Conservation (phyloP, 2,113 vertebrate genomes). For the Athene noctua region DNA sequence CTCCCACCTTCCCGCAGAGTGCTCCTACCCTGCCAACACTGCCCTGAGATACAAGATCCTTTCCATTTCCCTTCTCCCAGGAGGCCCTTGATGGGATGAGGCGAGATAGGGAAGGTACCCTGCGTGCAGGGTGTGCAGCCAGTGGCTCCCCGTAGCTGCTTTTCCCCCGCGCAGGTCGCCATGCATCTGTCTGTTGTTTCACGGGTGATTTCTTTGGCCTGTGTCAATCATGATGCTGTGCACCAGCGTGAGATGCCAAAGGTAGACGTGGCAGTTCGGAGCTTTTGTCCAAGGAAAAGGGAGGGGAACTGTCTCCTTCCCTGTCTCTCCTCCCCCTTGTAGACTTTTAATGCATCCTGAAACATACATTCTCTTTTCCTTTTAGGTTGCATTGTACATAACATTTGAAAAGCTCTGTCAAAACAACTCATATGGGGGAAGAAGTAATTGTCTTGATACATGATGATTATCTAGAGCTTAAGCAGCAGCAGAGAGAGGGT, state of each 20-base stretch:
- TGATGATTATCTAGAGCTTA: constrained; percentile 52
- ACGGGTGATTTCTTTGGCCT: neutral
- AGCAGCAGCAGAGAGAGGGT: constrained; percentile 66
- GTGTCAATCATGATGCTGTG: neutral
- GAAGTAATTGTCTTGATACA: constrained; percentile 39
- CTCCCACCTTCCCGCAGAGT: neutral
- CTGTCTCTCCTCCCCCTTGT: neutral
- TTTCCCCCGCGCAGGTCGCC: fast-evolving
- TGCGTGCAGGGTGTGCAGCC: fast-evolving
- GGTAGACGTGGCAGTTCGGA: neutral
- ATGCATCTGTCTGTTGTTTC: neutral
- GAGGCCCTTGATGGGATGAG: neutral
- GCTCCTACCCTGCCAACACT: neutral
- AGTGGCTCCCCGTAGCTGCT: neutral
- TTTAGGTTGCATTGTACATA: constrained; percentile 22
- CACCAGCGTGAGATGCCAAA: neutral
- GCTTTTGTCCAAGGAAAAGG: neutral
- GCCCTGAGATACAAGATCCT: neutral
- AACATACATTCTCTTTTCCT: constrained; percentile 36
- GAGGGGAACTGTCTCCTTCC: neutral
- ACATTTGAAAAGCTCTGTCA: constrained; percentile 60
- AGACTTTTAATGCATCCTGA: neutral
- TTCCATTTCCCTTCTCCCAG: neutral
- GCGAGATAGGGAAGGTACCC: neutral
- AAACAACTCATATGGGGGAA: constrained; percentile 46